Conservation (phyloP, 1,140 invertebrate species). For the Drosophila insularis region DNA sequence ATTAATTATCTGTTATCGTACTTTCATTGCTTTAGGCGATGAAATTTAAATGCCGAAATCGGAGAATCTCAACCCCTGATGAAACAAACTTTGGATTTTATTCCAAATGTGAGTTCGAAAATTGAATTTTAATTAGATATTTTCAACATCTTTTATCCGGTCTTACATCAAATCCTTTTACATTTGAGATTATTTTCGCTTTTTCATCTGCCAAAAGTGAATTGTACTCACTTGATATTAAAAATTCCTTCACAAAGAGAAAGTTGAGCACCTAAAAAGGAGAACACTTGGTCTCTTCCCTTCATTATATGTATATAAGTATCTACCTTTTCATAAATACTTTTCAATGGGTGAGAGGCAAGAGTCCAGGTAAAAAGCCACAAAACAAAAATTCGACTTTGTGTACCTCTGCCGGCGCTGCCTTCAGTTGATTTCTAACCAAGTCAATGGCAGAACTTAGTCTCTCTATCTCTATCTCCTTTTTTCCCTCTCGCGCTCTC, state of each 20-base stretch:
- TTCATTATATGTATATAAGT: background rate
- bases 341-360: background rate
- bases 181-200: no score
- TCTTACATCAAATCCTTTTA: no score
- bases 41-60: no score
- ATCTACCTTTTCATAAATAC: slow-evolving; percentile 3
- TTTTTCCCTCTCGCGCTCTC: slow-evolving; percentile 15
- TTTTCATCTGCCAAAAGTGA: no score
- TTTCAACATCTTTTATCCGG: no score
- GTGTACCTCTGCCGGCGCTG: background rate
- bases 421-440: slow-evolving; percentile 10
- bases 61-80: no score
- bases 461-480: slow-evolving; percentile 4
- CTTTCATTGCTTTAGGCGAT: no score
- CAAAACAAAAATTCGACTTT: slow-evolving; percentile 12
- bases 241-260: background rate
- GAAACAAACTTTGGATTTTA: no score
- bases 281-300: background rate
- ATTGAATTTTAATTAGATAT: no score
- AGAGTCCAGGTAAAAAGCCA: background rate
- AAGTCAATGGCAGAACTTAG: slow-evolving; percentile 14
- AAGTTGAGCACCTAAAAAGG: background rate
- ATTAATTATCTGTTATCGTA: no score
- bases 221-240: background rate
- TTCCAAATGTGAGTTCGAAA: no score